Percentiles rank a stretch among this genome's conserved stretches.
These are phyloP conservation scores for Xiphydria camelus DNA, from an alignment of 2,888 invertebrate species.

Conservation along the genomic window DNA sequence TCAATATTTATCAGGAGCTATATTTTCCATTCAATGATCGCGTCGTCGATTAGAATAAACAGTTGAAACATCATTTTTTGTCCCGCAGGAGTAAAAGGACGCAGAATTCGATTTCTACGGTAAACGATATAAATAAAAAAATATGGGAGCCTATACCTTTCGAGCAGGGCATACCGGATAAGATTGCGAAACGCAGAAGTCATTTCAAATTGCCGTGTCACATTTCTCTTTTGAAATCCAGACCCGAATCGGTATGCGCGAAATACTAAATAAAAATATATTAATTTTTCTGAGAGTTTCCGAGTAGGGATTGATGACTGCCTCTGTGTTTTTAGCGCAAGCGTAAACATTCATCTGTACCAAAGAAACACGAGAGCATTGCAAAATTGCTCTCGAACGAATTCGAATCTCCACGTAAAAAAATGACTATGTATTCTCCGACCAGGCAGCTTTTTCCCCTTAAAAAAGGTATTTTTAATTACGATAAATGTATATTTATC, in stretches of 20 bases:
- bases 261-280: no score
- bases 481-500: not conserved
- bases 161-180: conserved; percentile 34
- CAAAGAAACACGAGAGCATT: conserved; percentile 17
- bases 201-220: conserved; percentile 42
- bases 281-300: no score
- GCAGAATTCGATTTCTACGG: conserved; percentile 8
- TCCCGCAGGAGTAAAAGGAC: conserved; percentile 17
- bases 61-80: not conserved
- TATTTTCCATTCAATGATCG: no score
- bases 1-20: no score
- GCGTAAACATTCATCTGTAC: conserved; percentile 22
- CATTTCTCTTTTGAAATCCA: conserved; percentile 31
- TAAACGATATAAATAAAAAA: conserved; percentile 16
- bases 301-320: no score
- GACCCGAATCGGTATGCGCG: conserved; percentile 23
- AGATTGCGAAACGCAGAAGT: conserved; percentile 24
- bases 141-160: conserved; percentile 45
- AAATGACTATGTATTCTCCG: conserved; percentile 28
- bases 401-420: conserved; percentile 25
- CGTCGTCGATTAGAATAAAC: no score
- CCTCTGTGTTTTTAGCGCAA: conserved; percentile 31
- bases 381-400: conserved; percentile 29
- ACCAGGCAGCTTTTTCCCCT: conserved; percentile 26
- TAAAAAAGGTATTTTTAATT: conserved; percentile 34